Conservation (phyloP, 2,888 invertebrate species). For the Eupithecia dodoneata region DNA sequence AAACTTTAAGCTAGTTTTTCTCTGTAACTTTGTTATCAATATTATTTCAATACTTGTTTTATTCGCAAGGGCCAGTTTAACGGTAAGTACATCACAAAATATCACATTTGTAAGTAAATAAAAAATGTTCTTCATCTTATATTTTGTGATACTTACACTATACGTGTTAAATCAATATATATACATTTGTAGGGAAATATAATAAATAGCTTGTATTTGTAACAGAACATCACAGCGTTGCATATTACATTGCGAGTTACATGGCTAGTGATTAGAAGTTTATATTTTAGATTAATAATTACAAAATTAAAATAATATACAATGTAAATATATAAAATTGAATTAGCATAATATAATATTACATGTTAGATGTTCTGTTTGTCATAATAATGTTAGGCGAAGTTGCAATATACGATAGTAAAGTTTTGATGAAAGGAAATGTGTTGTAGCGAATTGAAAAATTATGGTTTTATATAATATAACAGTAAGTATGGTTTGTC, state of each 20-base stretch:
- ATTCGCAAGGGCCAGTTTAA: background rate
- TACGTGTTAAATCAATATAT: slow-evolving; percentile 14
- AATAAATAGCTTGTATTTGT: slow-evolving; percentile 35
- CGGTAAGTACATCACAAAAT: slow-evolving; percentile 1
- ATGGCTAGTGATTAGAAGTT: slow-evolving; percentile 83
- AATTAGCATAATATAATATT: slow-evolving; percentile 33
- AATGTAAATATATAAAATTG: slow-evolving; percentile 65
- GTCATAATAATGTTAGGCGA: slow-evolving; percentile 25
- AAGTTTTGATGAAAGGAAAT: background rate
- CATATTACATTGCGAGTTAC: slow-evolving; percentile 70
- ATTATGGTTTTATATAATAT: background rate
- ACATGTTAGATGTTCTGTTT: slow-evolving; percentile 33
- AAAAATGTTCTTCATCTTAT: background rate
- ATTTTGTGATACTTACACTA: slow-evolving; percentile 13
- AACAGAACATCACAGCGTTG: slow-evolving; percentile 46
- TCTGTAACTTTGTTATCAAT: slow-evolving; percentile 9
- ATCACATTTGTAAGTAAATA: background rate
- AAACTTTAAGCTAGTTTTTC: slow-evolving; percentile 16
- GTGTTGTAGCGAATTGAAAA: background rate
- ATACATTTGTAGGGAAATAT: slow-evolving; percentile 18
- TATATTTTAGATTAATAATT: slow-evolving; percentile 70
- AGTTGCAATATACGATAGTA: slow-evolving; percentile 5
- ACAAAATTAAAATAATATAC: slow-evolving; percentile 43
- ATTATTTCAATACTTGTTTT: slow-evolving; percentile 5
- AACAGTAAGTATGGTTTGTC: background rate